Conservation (phyloP, 1,140 invertebrate genomes). For the Diachasma alloeum region DNA sequence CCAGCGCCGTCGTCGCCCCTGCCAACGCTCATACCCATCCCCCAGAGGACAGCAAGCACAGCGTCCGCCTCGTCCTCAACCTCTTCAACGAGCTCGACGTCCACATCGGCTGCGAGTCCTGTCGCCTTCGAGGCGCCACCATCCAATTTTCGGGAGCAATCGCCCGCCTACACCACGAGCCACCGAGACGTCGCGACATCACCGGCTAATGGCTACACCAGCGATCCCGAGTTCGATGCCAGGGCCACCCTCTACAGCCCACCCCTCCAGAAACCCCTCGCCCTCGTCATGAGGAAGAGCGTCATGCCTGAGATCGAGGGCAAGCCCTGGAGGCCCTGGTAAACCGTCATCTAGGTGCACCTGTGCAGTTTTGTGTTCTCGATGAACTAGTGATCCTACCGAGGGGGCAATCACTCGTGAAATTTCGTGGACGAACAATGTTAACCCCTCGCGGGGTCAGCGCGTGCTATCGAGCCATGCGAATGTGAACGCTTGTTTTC, state of each 20-base stretch:
- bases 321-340: constrained; percentile 76
- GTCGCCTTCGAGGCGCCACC: constrained; percentile 59
- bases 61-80: constrained; percentile 72
- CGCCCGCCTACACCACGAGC: constrained; percentile 57
- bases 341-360: constrained; percentile 45
- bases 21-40: constrained; percentile 75
- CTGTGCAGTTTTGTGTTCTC: background rate
- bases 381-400: background rate
- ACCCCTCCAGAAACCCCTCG: constrained; percentile 71
- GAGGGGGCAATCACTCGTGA: background rate
- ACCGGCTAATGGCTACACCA: constrained; percentile 57
- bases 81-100: constrained; percentile 61
- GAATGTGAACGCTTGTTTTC: no score
- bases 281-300: constrained; percentile 74
- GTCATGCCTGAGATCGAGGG: constrained; percentile 66
- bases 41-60: constrained; percentile 74
- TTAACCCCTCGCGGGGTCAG: no score
- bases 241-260: constrained; percentile 60
- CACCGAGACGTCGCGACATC: constrained; percentile 61
- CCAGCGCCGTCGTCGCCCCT: constrained; percentile 66
- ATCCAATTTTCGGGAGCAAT: constrained; percentile 55
- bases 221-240: constrained; percentile 58
- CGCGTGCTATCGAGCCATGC: no score
- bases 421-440: no score
- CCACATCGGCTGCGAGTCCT: constrained; percentile 58